Base-by-base conservation (phyloP, 2,888 invertebrate species). In the Diplazon laetatorius region DNA sequence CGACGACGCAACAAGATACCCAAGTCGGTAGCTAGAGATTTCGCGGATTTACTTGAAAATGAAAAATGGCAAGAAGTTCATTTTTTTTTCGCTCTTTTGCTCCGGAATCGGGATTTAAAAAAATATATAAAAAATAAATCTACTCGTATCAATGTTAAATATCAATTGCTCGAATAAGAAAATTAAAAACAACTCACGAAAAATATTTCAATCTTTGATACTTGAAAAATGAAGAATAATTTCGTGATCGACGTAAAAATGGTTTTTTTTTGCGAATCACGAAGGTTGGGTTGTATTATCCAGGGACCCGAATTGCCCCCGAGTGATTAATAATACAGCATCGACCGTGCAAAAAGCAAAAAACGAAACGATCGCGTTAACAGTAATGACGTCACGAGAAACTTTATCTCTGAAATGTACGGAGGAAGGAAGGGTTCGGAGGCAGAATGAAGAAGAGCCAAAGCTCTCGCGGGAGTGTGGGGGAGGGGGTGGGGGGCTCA, bases 391-490 rank as follows among this genome's bases (percentile, higher is more conserved):
- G 57, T 73, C 55, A 30, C 55, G 46, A 25, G 18, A 73, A 72
- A 52, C 18, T 65, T 76, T 76, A 76, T 71, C 71, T 71, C 30
- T 35, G 12, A 16, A 65, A 69, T 37, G 18, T 50, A 10, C 14
- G 30, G 16, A 14, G n/a, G 22, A 37, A 60, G 16, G 66, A 16
- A 30, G 18, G 18, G 42, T n/a, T 35, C 14, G 55, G 37, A 66
- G 37, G 25, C 72, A 77, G 62, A 37, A 14, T 35, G 35, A 66
- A 52, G 30, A 59, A 72, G 68, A 82, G 65, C 62, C 80, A 75
- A 78, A 78, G 48, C 75, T 72, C 59, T 65, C 46, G 6, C 2
- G 8, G 12, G 66, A 35, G 42, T 16, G 63, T 35, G 20, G 35
- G 42, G 52, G 8, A 6, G 66, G 20, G 42, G 16, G 63, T 35